phyloP scores from a whole-genome alignment of 2,888 invertebrate species.

The Epirrhoe tristata region DNA sequence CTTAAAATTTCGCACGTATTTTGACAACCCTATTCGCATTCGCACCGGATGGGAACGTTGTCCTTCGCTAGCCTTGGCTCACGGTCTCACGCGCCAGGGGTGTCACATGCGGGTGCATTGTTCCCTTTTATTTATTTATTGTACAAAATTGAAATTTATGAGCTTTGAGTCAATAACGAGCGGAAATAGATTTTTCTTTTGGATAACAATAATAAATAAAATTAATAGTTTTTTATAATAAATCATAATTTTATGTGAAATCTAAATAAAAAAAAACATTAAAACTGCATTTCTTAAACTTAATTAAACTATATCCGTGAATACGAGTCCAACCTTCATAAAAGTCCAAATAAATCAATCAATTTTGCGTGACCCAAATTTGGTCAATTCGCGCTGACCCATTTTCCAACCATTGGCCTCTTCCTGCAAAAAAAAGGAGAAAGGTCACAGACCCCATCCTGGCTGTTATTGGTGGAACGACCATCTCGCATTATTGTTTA shows the following conservation, averaged over 20 bases:
- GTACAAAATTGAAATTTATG: conserved; percentile 47
- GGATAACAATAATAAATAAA: neutral
- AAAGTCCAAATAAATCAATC: conserved; percentile 57
- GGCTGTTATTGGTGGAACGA: conserved; percentile 53
- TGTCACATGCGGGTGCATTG: conserved; percentile 65
- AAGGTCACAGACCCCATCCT: conserved; percentile 63
- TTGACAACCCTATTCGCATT: conserved; percentile 27
- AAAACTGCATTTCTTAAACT: neutral
- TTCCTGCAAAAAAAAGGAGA: conserved; percentile 62
- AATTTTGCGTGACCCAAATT: conserved; percentile 73
- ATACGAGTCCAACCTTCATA: neutral
- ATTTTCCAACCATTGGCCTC: conserved; percentile 65
- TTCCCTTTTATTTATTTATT: conserved; percentile 45
- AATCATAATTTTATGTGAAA: neutral
- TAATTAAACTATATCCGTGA: too few relatives aligned
- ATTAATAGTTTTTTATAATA: neutral
- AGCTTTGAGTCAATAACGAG: conserved; percentile 2
- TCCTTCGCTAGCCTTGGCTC: conserved; percentile 81
- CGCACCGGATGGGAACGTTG: conserved; percentile 67
- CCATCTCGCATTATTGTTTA: conserved; percentile 64
- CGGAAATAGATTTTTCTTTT: neutral
- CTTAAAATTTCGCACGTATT: neutral
- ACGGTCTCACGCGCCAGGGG: conserved; percentile 59
- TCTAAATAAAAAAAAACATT: neutral
- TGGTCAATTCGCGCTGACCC: conserved; percentile 66